Percentiles rank a stretch among this genome's conserved stretches.
Conservation (phyloP, 2,113 vertebrate genomes). For the Sciurus niger region DNA sequence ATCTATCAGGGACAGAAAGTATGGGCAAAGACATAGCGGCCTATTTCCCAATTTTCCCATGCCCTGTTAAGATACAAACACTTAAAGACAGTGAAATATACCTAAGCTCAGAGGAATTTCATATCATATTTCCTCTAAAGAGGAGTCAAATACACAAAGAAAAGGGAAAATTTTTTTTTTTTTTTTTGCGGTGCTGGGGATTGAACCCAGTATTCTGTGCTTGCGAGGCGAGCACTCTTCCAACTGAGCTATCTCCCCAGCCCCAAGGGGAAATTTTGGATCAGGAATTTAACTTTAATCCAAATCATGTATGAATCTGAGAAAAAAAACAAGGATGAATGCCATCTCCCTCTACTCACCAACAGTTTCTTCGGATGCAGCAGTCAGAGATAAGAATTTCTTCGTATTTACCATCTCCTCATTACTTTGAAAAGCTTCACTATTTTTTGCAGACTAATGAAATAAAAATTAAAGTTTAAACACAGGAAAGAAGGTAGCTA, state of each 20-base stretch:
- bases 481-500: neutral
- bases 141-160: constrained; percentile 8
- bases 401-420: constrained; percentile 93
- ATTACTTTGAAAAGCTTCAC: constrained; percentile 82
- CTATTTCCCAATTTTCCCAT: neutral
- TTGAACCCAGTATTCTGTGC: too few relatives aligned
- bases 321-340: neutral
- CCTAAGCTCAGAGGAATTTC: neutral
- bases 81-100: constrained; percentile 42
- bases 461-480: constrained; percentile 75
- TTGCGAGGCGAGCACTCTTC: too few relatives aligned
- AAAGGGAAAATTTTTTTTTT: neutral
- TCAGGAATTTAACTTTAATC: constrained; percentile 48
- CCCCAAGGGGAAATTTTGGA: neutral
- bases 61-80: neutral
- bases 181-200: too few relatives aligned
- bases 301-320: constrained; percentile 6
- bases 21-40: neutral
- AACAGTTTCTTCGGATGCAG: constrained; percentile 68
- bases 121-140: neutral
- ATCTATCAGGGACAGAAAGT: neutral
- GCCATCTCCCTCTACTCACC: constrained; percentile 84
- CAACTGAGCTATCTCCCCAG: too few relatives aligned
- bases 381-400: constrained; percentile 90
- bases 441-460: constrained; percentile 81